A percentile compares a stretch with the other conserved stretches of the same genome.
phyloP scores from a whole-genome alignment of 37 sponge, comb jelly and placozoan species.

The Beroe ovata region DNA sequence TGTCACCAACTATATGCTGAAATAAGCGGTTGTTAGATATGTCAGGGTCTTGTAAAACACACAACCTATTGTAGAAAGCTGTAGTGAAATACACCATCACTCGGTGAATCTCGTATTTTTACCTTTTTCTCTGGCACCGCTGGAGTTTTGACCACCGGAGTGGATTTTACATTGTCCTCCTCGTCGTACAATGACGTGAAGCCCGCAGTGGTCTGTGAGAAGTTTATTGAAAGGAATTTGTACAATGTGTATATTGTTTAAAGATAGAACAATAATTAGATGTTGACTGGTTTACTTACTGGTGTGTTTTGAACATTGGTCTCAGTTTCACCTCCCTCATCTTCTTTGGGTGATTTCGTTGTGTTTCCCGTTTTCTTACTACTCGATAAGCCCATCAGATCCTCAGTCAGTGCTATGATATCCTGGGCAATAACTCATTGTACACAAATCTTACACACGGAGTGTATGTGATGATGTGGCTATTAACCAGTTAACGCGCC shows the following conservation, averaged over 20 bases:
- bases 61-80: no score
- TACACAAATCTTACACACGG: conserved; percentile 50
- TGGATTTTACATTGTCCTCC: conserved; percentile 51
- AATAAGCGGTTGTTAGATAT: no score
- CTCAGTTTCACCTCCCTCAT: no score
- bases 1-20: no score
- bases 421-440: neutral
- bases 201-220: neutral
- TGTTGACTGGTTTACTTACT: no score
- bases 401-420: conserved; percentile 55
- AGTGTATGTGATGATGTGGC: conserved; percentile 50
- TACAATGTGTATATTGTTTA: no score
- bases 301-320: neutral
- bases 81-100: no score
- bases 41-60: no score
- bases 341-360: neutral
- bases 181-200: conserved; percentile 61
- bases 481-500: conserved; percentile 17
- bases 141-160: no score
- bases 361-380: neutral
- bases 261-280: no score
- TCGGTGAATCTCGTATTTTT: no score
- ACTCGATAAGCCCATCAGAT: conserved; percentile 39
- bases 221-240: neutral
- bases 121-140: no score